Evolutionary conservation across 2,113 vertebrate species (phyloP), one percentile per base, ranked within the genome.

Genomic region (Riparia riparia): DNA sequence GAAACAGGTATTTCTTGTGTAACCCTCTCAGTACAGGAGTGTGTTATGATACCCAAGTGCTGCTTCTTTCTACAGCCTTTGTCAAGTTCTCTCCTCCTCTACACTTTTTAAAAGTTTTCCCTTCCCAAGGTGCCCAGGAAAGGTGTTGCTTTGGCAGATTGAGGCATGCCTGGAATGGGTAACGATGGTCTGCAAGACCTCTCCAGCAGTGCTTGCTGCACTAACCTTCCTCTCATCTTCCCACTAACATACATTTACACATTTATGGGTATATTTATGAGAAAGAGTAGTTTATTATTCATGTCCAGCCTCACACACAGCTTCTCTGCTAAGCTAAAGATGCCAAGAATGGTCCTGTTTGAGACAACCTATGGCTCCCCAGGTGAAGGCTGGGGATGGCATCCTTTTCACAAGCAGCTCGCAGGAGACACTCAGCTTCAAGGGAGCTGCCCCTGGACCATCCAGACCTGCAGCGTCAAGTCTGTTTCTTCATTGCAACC

Each of bases 221-320:
- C 70, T 94, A 82, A 87, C 78, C 87, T 94, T 91, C 51, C 21
- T 66, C 54, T 90, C 71, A 63, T 77, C 71, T 70, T 76, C 44
- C 82, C 26, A 34, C 65, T 44, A 68, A 68, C 57, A 81, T 15
- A 60, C 34, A 77, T 78, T 88, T 90, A 84, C 56, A 74, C 82
- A 69, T 95, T 88, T 90, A 89, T 93, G 53, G 42, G 22, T 58
- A 18, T 64, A 79, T 94, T 79, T 82, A 95, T 76, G 93, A 95
- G 77, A 87, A 93, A 71, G 76, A 74, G 21, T 19, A 51, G 37
- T 82, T 96, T 94, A 89, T 82, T 95, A 91, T 94, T 95, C 81
- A 92, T 18, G 70, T 66, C 80, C 83, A 89, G 86, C 53, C 66
- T 81, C 77, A 70, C 28, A 72, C 12, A 14, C 34, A 61, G 73